Base-by-base conservation (phyloP, 92 coral and sea anemone species). In the Hydrozoanthus gracilis region DNA sequence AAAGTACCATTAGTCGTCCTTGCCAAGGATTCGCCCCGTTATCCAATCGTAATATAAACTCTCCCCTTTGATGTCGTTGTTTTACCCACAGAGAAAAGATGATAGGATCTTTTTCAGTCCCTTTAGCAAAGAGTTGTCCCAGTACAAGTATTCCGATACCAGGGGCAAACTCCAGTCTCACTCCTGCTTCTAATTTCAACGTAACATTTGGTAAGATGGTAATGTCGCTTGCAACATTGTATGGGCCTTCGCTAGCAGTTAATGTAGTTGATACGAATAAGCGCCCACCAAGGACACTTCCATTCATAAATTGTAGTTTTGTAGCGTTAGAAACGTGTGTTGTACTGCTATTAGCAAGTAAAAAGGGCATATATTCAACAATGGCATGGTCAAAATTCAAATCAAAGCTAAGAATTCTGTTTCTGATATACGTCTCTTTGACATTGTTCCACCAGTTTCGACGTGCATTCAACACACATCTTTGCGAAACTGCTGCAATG, bases 91-190 rank as follows among this genome's bases (percentile, higher is more conserved):
- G 6, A 67, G 72, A 14, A 35, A 67, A 16, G 17, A 0, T 67
- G 27, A 67, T 15, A 14, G 72, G 72, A 67, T 67, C 35, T 1
- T 14, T 44, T 2, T 4, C 72, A 67, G 72, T 67, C 27, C 72
- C 72, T 18, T 67, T 67, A 16, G 88, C 90, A 66, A 80, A 67
- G 12, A 87, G 58, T 51, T 77, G 71, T n/a, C 90, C 90, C 56
- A 87, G 45, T 39, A 87, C 70, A 12, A 87, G 58, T 35, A 87
- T 51, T 51, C 90, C 82, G 15, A 50, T 60, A 17, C 78, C 64
- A n/a, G 90, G 72, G 54, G 72, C 74, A 71, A 87, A 54, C 73
- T 71, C 80, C 51, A 87, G 12, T 10, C 51, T 52, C 44, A 87
- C 87, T 56, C 90, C 90, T 56, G 90, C 80, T 12, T 56, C 46